phyloP scores from a whole-genome alignment of 2,888 invertebrate genomes.

The Melinaea menophilus region DNA sequence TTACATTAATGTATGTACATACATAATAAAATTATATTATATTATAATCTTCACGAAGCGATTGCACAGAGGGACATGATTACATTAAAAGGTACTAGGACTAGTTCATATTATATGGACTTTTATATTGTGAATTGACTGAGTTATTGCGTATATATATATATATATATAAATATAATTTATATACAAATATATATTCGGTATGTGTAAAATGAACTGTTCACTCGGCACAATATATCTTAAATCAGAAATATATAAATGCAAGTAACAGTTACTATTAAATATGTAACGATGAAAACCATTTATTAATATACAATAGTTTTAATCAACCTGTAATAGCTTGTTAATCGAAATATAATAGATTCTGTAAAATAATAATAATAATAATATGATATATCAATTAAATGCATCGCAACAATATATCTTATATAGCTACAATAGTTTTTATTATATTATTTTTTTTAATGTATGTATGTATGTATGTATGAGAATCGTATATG shows the following conservation, averaged over 20 bases:
- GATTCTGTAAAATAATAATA: background rate
- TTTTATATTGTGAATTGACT: slow-evolving; percentile 32
- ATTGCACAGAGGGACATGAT: slow-evolving; percentile 50
- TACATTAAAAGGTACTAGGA: slow-evolving; percentile 33
- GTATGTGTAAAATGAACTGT: too few species aligned
- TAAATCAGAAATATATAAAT: background rate
- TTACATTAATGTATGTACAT: slow-evolving; percentile 72
- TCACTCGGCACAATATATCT: background rate
- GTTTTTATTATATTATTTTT: slow-evolving; percentile 48
- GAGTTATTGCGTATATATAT: slow-evolving; percentile 32
- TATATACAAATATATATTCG: too few species aligned
- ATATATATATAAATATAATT: background rate
- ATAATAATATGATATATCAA: background rate
- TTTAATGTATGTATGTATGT: slow-evolving; percentile 31
- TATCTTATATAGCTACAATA: slow-evolving; percentile 17
- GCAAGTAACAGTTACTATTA: background rate
- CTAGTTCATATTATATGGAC: slow-evolving; percentile 30
- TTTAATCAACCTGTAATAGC: background rate
- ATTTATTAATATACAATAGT: background rate
- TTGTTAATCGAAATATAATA: background rate
- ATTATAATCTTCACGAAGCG: slow-evolving; percentile 48
- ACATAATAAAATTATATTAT: slow-evolving; percentile 43
- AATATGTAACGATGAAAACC: background rate
- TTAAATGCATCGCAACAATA: slow-evolving; percentile 16
- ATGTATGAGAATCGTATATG: slow-evolving; percentile 55